Base-by-base conservation (phyloP, 1,140 invertebrate species). In the Lethocerus indicus region DNA sequence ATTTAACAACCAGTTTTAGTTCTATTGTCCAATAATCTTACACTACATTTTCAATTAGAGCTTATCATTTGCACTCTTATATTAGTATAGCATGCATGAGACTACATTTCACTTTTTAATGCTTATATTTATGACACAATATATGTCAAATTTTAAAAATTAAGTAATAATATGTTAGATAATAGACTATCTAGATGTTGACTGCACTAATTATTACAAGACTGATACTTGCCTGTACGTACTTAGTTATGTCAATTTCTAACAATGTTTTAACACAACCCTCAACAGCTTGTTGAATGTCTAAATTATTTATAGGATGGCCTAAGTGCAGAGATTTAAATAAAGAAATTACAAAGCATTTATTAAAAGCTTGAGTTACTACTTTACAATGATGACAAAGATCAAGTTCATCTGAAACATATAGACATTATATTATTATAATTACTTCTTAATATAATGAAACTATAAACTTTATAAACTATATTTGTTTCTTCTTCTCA, bases 241-340 rank as follows among this genome's bases (percentile, higher is more conserved):
- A 84, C 53, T 79, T 67, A 1, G 80, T 81, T 21, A 86, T 79
- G 59, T 84, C 77, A 49, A 83, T 75, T 60, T 84, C 78, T 27
- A 80, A 65, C 1, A 78, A 62, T 18, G 70, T 66, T 65, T 84
- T 78, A 53, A 81, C 74, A 59, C 81, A 85, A 54, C 83, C 75
- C 58, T 79, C 74, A 28, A 86, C 75, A n/a, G 80, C 80, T 18
- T 74, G 70, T 53, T 83, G 74, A 57, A 85, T 73, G 59, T 86
- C 82, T 35, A 70, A 64, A 18, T 65, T 65, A 54, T 76, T 71
- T 4, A 85, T 61, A 24, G 67, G 64, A 6, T 72, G 65, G 46
- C 73, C 73, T 12, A 71, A 60, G 54, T 79, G 74, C 35, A 85
- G 60, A 9, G 75, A 74, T 52, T 73, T 69, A 57, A 76, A 81